Evolutionary conservation across 2,113 vertebrate species (phyloP).

Genomic region (Chiloscyllium plagiosum): DNA sequence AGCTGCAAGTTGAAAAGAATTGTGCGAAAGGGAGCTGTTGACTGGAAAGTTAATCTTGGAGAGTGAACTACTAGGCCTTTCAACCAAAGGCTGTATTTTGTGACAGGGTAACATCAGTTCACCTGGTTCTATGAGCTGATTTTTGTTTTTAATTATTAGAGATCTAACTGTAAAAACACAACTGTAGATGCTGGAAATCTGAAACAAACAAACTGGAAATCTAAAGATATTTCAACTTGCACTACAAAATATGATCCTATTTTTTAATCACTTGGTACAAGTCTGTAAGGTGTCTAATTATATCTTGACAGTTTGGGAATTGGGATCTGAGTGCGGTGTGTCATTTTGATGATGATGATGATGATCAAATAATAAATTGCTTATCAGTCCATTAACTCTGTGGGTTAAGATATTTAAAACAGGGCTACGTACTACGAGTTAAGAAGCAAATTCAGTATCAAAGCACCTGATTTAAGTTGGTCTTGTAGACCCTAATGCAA

Average conservation of each 20-base stretch:
- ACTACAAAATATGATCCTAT: background rate
- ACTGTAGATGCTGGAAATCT: too few species aligned
- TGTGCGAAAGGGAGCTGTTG: background rate
- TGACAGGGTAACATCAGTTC: background rate
- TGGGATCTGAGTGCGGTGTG: background rate
- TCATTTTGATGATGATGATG: too few species aligned
- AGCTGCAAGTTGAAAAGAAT: background rate
- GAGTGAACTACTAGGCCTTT: background rate
- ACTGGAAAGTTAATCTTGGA: background rate
- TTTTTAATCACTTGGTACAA: background rate
- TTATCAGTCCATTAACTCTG: too few species aligned
- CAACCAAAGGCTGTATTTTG: background rate
- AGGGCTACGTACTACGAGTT: too few species aligned
- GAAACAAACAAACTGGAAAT: background rate
- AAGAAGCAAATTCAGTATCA: too few species aligned
- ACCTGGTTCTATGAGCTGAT: too few species aligned
- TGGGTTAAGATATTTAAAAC: too few species aligned
- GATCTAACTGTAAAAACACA: too few species aligned
- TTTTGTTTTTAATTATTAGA: background rate
- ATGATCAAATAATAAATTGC: too few species aligned
- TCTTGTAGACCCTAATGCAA: too few species aligned
- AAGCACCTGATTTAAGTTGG: too few species aligned
- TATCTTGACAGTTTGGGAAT: background rate
- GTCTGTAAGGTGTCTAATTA: background rate
- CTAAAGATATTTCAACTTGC: background rate